Conservation (phyloP, 1,140 invertebrate species). For the Sycophila sp. region DNA sequence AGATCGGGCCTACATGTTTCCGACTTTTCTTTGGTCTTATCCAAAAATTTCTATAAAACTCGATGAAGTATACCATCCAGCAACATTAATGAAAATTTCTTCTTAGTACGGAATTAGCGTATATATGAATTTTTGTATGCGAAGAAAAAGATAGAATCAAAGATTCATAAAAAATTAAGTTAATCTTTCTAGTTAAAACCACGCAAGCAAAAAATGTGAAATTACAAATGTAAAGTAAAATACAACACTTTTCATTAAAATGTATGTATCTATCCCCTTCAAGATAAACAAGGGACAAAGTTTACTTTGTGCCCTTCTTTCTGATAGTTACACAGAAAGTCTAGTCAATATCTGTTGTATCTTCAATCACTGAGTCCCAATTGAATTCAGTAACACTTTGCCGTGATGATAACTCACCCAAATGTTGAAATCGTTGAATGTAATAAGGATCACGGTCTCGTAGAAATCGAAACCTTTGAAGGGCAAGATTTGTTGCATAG, state of each 20-base stretch:
- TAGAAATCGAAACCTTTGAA: constrained; percentile 81
- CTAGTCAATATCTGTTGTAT: constrained; percentile 69
- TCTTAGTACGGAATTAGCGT: constrained; percentile 6
- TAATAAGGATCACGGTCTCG: constrained; percentile 84
- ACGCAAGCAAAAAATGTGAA: constrained; percentile 26
- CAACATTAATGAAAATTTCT: constrained; percentile 25
- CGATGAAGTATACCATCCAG: constrained; percentile 41
- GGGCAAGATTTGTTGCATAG: constrained; percentile 90
- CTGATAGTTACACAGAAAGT: constrained; percentile 6
- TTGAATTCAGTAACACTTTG: constrained; percentile 83
- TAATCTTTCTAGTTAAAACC: constrained; percentile 6
- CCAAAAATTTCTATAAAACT: constrained; percentile 47
- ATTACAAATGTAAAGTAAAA: constrained; percentile 22
- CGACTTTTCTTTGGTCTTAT: constrained; percentile 57
- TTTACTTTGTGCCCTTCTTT: constrained; percentile 38
- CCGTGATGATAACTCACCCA: constrained; percentile 77
- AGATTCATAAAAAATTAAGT: constrained; percentile 1
- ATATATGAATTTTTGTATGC: neutral
- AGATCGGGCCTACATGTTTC: constrained; percentile 48
- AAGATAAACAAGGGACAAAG: constrained; percentile 6
- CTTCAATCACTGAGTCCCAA: constrained; percentile 85
- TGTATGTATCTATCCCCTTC: neutral
- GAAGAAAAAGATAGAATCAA: constrained; percentile 4
- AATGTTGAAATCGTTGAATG: constrained; percentile 79
- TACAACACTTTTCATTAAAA: constrained; percentile 22